phyloP scores from a whole-genome alignment of 2,888 invertebrate genomes.

The Trachelus troglodyta region DNA sequence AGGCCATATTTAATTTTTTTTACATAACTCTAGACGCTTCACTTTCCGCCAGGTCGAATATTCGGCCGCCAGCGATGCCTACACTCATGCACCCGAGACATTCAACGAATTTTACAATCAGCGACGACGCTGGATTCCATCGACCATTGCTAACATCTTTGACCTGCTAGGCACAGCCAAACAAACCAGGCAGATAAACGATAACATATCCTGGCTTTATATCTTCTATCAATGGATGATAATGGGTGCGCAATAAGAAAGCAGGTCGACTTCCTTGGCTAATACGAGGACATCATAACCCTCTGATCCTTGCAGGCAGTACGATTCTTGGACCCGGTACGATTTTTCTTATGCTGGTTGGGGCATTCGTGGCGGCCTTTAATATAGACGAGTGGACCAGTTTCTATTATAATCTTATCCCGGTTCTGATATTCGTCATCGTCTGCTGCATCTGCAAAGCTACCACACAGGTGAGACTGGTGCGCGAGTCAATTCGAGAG shows the following conservation, averaged over 20 bases:
- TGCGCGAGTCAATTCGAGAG: neutral
- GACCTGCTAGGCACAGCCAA: conserved; percentile 85
- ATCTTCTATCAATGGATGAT: conserved; percentile 80
- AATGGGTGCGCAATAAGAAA: conserved; percentile 66
- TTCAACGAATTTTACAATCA: conserved; percentile 96
- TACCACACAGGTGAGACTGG: conserved; percentile 73
- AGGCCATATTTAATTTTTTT: neutral
- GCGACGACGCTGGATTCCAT: conserved; percentile 94
- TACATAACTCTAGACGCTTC: neutral
- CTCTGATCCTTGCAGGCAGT: conserved; percentile 66
- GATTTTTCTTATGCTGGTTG: conserved; percentile 85
- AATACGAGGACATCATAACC: too few relatives aligned
- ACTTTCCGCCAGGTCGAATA: conserved; percentile 75
- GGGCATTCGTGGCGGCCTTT: conserved; percentile 84
- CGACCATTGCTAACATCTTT: conserved; percentile 94
- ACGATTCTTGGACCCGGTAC: conserved; percentile 86
- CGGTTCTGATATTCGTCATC: conserved; percentile 74
- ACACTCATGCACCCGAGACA: conserved; percentile 92
- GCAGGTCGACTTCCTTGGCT: too few relatives aligned
- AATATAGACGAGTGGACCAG: conserved; percentile 77
- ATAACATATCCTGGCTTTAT: conserved; percentile 87
- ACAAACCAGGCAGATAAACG: conserved; percentile 84
- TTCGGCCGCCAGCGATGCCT: conserved; percentile 94
- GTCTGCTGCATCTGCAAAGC: conserved; percentile 78
- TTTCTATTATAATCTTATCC: conserved; percentile 76